These are phyloP conservation scores for Brachionus manjavacas DNA, from an alignment of 1,140 invertebrate species.

Conservation along the genomic window DNA sequence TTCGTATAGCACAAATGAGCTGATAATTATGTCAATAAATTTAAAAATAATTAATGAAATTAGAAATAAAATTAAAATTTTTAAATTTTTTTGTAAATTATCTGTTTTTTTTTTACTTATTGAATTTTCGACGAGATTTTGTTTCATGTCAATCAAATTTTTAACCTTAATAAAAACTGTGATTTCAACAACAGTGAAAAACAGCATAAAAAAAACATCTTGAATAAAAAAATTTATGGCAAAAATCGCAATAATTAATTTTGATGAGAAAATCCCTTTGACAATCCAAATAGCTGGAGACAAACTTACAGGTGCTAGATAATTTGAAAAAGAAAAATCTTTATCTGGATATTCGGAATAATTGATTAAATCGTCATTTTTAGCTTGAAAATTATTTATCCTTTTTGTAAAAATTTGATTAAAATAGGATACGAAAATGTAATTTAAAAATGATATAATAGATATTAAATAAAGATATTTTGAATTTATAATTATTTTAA, in stretches of 20 bases:
- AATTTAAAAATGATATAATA: neutral
- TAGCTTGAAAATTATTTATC: neutral
- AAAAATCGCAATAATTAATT: neutral
- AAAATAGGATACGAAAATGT: neutral
- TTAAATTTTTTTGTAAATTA: neutral
- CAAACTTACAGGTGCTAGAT: neutral
- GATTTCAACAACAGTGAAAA: neutral
- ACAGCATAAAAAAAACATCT: neutral
- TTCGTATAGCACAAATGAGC: neutral
- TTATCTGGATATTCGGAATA: neutral
- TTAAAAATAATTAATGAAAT: neutral
- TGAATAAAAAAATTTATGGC: neutral
- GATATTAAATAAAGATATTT: neutral
- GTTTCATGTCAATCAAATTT: neutral
- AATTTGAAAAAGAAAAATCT: neutral
- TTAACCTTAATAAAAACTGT: neutral
- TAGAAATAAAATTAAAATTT: constrained; percentile 1
- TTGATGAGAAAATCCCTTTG: neutral
- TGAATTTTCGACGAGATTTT: neutral
- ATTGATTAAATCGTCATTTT: neutral
- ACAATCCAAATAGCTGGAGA: neutral
- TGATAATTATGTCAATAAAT: neutral
- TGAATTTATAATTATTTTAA: neutral
- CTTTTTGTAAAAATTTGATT: neutral
- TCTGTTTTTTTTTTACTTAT: neutral